Percentiles rank a stretch among this genome's conserved stretches.
These are phyloP conservation scores for Chloropsis hardwickii DNA, from an alignment of 2,113 vertebrate species.

Conservation along the genomic window DNA sequence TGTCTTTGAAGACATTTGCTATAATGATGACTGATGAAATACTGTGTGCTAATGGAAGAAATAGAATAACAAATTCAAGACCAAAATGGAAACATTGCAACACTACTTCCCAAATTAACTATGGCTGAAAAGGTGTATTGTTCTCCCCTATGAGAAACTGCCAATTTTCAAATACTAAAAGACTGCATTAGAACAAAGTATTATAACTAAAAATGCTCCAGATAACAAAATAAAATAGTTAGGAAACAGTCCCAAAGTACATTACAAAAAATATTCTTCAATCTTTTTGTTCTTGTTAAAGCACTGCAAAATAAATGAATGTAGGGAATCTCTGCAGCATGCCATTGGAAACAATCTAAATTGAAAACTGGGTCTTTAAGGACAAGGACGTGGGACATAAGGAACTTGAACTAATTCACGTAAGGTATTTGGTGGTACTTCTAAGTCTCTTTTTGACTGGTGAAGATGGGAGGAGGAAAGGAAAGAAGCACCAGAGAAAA, in stretches of 20 bases:
- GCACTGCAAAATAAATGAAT: neutral
- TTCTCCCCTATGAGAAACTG: neutral
- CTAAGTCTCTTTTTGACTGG: neutral
- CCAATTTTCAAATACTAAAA: neutral
- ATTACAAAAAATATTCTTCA: neutral
- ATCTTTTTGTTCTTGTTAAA: neutral
- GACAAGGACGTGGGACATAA: accelerated
- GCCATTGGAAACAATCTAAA: neutral
- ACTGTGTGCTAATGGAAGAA: neutral
- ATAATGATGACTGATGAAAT: neutral
- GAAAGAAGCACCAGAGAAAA: neutral
- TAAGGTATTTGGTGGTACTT: neutral
- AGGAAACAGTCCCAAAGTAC: neutral
- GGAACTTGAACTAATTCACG: neutral
- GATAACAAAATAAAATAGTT: neutral
- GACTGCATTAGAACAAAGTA: neutral
- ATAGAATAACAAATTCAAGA: neutral
- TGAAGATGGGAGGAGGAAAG: neutral
- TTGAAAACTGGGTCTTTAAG: neutral
- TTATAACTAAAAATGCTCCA: neutral
- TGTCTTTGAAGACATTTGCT: neutral
- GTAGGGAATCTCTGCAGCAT: neutral
- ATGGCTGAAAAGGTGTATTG: neutral
- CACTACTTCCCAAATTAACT: neutral
- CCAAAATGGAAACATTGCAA: neutral